These are phyloP conservation scores for Scaptomyza polygonia DNA, from an alignment of 2,888 invertebrate species.

Conservation along the genomic window DNA sequence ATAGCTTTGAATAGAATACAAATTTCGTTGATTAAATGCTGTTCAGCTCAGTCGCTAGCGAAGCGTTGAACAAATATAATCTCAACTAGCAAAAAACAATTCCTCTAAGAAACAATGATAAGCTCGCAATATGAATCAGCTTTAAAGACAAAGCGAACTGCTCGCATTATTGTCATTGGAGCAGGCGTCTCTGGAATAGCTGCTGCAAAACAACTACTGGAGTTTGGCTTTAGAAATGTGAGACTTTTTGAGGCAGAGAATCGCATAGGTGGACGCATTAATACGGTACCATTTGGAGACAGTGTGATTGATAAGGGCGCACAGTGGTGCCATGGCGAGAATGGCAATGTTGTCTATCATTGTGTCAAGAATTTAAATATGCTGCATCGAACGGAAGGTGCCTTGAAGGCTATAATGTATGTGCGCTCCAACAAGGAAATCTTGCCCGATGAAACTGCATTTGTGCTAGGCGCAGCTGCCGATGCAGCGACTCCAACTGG, in stretches of 20 bases:
- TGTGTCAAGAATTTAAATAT: conserved; percentile 83
- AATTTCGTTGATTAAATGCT: conserved; percentile 1
- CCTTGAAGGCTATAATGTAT: conserved; percentile 66
- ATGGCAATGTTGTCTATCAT: conserved; percentile 87
- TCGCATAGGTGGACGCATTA: conserved; percentile 88
- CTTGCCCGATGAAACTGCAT: conserved; percentile 76
- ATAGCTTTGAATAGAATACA: conserved; percentile 17
- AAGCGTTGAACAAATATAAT: conserved; percentile 7
- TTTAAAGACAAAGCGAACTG: conserved; percentile 55
- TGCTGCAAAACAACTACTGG: conserved; percentile 82
- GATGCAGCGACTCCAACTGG: conserved; percentile 34
- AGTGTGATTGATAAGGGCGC: conserved; percentile 89
- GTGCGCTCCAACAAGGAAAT: conserved; percentile 83
- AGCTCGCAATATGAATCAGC: conserved; percentile 1
- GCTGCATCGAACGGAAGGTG: conserved; percentile 68
- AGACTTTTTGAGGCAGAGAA: conserved; percentile 87
- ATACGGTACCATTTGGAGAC: conserved; percentile 85
- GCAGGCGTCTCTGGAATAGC: conserved; percentile 84
- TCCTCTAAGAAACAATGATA: conserved; percentile 11
- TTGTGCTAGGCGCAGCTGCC: conserved; percentile 37
- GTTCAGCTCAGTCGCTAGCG: conserved; percentile 21
- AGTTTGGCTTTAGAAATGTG: conserved; percentile 84
- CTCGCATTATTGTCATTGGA: conserved; percentile 82
- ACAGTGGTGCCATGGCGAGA: conserved; percentile 89
- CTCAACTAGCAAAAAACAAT: not conserved